Conservation (phyloP, 2,888 invertebrate genomes). For the Lamellibrachia satsuma region DNA sequence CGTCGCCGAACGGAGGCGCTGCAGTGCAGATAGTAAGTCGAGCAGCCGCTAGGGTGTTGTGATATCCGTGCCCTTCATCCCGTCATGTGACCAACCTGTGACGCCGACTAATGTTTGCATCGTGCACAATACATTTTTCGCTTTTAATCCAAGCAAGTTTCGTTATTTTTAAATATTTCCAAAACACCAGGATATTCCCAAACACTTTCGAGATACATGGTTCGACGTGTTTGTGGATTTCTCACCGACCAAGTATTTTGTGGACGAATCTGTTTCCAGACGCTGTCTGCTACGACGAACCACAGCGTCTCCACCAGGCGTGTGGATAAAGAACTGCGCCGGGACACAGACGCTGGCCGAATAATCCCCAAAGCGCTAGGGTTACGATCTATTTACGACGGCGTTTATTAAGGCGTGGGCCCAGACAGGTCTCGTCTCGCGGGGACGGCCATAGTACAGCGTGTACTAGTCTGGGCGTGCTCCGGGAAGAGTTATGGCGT, state of each 20-base stretch:
- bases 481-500: not conserved
- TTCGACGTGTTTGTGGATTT: too few relatives aligned
- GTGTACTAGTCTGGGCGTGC: not conserved
- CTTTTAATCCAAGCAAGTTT: not conserved
- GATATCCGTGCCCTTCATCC: not conserved
- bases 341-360: not conserved
- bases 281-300: not conserved
- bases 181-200: not conserved
- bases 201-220: not conserved
- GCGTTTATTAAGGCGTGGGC: slow-evolving; percentile 6
- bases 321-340: not conserved
- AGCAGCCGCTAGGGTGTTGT: not conserved
- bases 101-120: not conserved
- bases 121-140: not conserved
- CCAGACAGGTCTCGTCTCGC: not conserved
- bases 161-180: too few relatives aligned
- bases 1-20: too few relatives aligned
- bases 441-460: not conserved
- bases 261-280: too few relatives aligned
- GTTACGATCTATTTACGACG: slow-evolving; percentile 3
- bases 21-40: too few relatives aligned
- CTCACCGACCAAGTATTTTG: too few relatives aligned
- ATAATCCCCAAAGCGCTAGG: not conserved
- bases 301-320: not conserved
- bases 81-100: too few relatives aligned